These are phyloP conservation scores for Hyles lineata DNA, from an alignment of 2,888 invertebrate species.

Conservation along the genomic window DNA sequence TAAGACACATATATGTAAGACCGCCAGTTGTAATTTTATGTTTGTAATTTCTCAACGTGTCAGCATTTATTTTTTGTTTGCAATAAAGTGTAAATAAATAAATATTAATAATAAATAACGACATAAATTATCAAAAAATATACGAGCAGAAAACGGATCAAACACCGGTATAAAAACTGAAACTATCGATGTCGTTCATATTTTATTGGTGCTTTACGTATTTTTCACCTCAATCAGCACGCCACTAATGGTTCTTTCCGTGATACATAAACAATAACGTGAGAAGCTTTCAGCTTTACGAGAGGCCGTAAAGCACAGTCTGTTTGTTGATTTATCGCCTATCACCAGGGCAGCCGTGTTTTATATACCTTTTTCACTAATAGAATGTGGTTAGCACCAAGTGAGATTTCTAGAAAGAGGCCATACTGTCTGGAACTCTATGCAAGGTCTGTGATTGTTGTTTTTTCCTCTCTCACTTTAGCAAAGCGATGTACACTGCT, in stretches of 20 bases:
- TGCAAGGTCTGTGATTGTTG: neutral
- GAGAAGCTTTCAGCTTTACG: conserved; percentile 55
- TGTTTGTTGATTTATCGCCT: conserved; percentile 49
- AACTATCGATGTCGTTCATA: neutral
- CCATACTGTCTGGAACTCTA: neutral
- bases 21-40: too few species aligned
- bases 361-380: conserved; percentile 37
- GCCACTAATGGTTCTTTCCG: conserved; percentile 44
- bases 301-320: conserved; percentile 50
- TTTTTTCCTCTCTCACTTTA: neutral
- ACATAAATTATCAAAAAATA: neutral
- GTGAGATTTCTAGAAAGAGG: neutral
- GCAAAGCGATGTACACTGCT: too few species aligned
- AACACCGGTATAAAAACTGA: conserved; percentile 5
- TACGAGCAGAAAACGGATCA: neutral
- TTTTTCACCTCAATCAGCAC: conserved; percentile 31
- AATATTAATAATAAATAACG: too few species aligned
- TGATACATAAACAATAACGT: conserved; percentile 47
- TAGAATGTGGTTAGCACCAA: conserved; percentile 9
- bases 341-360: conserved; percentile 44
- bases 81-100: too few species aligned
- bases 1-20: too few species aligned
- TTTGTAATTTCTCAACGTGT: too few species aligned
- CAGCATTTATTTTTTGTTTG: too few species aligned
- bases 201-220: conserved; percentile 25